These are phyloP conservation scores for Echinometra lucunter DNA, from an alignment of 53 echinoderm and acorn worm genomes.

Conservation along the genomic window DNA sequence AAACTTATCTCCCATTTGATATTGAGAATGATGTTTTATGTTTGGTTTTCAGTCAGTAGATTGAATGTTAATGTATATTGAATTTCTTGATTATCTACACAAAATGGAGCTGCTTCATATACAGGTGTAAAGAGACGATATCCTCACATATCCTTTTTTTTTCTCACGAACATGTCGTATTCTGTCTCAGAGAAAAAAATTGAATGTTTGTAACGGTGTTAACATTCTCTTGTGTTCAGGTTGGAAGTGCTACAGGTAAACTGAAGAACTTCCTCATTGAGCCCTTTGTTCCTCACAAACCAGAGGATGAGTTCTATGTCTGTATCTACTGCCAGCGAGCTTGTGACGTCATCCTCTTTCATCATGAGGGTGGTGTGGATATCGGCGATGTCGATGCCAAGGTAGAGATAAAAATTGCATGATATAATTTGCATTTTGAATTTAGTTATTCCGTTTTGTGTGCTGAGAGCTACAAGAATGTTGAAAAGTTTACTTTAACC, in stretches of 20 bases:
- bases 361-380: constrained; percentile 98
- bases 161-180: too few species aligned
- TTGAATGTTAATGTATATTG: too few species aligned
- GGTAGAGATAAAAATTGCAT: constrained; percentile 53
- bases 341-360: constrained; percentile 89
- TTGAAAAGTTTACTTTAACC: too few species aligned
- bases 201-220: constrained; percentile 20
- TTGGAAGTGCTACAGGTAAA: constrained; percentile 85
- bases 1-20: too few species aligned
- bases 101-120: constrained; percentile 89
- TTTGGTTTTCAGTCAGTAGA: too few species aligned
- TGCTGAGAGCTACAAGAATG: background rate
- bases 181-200: too few species aligned
- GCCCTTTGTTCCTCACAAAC: constrained; percentile 91
- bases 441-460: background rate
- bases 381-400: constrained; percentile 95
- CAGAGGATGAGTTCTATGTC: constrained; percentile 89
- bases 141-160: too few species aligned
- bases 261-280: constrained; percentile 96
- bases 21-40: too few species aligned
- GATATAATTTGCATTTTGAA: background rate
- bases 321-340: constrained; percentile 94
- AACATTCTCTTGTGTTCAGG: constrained; percentile 57
- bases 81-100: background rate
- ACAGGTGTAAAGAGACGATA: too few species aligned